A percentile compares a stretch with the other conserved stretches of the same genome.
Conservation (phyloP, 2,113 vertebrate species). For the Scophthalmus maximus region DNA sequence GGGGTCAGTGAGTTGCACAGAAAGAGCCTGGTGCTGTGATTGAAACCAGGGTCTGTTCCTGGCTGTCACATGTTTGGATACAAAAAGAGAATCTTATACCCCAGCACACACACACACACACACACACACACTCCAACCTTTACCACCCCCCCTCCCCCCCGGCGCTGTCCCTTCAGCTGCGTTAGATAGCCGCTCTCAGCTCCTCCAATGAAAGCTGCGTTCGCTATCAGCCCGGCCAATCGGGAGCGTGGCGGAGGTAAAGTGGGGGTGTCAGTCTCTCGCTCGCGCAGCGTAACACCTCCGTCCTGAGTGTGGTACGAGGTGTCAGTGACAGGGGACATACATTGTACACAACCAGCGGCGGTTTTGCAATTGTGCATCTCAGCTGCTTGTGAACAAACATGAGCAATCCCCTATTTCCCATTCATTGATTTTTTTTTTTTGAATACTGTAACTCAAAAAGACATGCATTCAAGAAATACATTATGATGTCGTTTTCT, state of each 20-base stretch:
- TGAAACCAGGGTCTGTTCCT: slow-evolving; percentile 84
- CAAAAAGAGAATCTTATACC: slow-evolving; percentile 77
- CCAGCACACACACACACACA: slow-evolving; percentile 32
- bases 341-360: background rate
- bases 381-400: too few relatives aligned
- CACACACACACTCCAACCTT: slow-evolving; percentile 22
- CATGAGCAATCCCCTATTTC: background rate
- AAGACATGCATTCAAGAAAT: too few relatives aligned
- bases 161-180: slow-evolving; percentile 40
- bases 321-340: slow-evolving; percentile 60
- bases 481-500: too few relatives aligned
- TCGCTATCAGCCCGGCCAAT: slow-evolving; percentile 81
- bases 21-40: slow-evolving; percentile 81
- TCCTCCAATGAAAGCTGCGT: slow-evolving; percentile 50
- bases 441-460: too few relatives aligned
- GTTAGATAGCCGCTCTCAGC: slow-evolving; percentile 63
- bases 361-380: background rate
- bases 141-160: slow-evolving; percentile 14
- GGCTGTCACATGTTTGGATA: slow-evolving; percentile 81
- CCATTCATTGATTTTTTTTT: too few relatives aligned
- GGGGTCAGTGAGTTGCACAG: slow-evolving; percentile 69
- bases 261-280: slow-evolving; percentile 78
- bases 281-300: slow-evolving; percentile 72
- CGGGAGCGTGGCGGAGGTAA: slow-evolving; percentile 70
- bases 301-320: slow-evolving; percentile 66